Evolutionary conservation across 2,113 vertebrate genomes (phyloP).

Genomic region (Gulo gulo): DNA sequence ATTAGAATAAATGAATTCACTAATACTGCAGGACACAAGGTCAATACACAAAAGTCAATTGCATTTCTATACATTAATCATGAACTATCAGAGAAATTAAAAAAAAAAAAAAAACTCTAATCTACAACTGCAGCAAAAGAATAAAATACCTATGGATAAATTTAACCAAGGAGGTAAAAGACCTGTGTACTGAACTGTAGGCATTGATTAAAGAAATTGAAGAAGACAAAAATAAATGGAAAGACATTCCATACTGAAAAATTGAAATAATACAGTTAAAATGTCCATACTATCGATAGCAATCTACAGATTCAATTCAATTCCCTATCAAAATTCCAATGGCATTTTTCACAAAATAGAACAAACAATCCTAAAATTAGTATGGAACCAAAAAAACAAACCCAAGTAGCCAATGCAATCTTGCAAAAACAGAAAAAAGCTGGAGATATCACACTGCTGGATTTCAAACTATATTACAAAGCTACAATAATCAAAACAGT

Average conservation of each 20-base stretch:
- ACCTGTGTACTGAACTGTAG: not conserved
- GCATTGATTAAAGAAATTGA: not conserved
- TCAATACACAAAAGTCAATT: not conserved
- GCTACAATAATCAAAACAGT: not conserved
- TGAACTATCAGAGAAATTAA: not conserved
- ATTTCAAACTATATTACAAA: not conserved
- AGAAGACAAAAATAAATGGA: not conserved
- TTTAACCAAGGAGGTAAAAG: not conserved
- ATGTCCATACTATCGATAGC: not conserved
- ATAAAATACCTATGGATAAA: not conserved
- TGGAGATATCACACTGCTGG: not conserved
- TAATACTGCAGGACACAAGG: not conserved
- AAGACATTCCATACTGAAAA: not conserved
- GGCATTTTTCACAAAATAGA: not conserved
- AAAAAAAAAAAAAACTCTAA: too few species aligned
- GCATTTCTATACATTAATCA: not conserved
- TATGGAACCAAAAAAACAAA: not conserved
- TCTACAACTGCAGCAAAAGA: not conserved
- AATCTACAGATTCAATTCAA: not conserved
- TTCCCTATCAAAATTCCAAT: not conserved
- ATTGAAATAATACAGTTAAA: not conserved
- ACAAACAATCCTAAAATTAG: not conserved
- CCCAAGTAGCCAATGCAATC: not conserved
- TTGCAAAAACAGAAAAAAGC: not conserved
- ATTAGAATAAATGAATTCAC: not conserved